Percentiles rank a stretch among this genome's conserved stretches.
These are phyloP conservation scores for Heliothis virescens DNA, from an alignment of 1,140 invertebrate species.

Conservation along the genomic window DNA sequence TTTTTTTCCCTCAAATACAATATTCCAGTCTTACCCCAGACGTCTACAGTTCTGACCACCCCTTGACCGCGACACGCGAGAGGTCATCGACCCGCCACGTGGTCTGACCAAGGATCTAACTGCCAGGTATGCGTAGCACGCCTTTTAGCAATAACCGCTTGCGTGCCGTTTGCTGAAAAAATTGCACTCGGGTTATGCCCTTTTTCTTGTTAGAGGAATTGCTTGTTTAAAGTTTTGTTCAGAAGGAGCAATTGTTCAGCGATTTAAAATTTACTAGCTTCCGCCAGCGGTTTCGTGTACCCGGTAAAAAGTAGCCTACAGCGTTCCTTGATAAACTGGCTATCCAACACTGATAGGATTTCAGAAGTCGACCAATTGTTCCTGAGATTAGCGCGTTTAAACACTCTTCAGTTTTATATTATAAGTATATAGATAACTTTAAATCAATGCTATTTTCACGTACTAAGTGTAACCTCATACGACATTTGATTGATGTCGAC, in stretches of 20 bases:
- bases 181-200: background rate
- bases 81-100: slow-evolving; percentile 32
- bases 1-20: background rate
- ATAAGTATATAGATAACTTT: no score
- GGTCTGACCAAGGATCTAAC: slow-evolving; percentile 6
- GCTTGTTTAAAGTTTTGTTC: background rate
- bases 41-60: slow-evolving; percentile 38
- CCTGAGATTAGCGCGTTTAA: no score
- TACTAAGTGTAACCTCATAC: no score
- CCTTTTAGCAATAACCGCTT: slow-evolving; percentile 40
- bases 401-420: no score
- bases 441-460: no score
- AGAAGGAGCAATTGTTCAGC: background rate
- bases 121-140: slow-evolving; percentile 29
- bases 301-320: no score
- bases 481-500: no score
- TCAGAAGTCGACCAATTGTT: no score
- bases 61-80: slow-evolving; percentile 45
- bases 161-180: slow-evolving; percentile 11
- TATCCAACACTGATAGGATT: no score
- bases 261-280: no score
- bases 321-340: no score
- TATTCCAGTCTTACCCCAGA: background rate
- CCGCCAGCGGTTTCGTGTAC: no score
- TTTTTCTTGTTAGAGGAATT: background rate